These are phyloP conservation scores for Arbacia lixula DNA, from an alignment of 53 echinoderm and acorn worm genomes.

Conservation along the genomic window DNA sequence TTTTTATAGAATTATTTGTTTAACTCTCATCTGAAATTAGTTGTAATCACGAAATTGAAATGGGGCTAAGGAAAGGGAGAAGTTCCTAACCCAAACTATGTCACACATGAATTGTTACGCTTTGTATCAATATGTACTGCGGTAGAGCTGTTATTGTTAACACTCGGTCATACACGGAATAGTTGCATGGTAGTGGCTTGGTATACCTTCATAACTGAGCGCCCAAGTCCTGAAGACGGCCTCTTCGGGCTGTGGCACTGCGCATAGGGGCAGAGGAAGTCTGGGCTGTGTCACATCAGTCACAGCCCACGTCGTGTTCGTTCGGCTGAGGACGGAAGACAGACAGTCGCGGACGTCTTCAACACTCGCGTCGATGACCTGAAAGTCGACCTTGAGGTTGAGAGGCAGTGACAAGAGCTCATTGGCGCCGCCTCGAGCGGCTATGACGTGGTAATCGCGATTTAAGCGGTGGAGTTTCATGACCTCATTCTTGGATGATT, in stretches of 20 bases:
- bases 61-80: no score
- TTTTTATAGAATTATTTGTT: no score
- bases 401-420: conserved; percentile 18
- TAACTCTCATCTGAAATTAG: no score
- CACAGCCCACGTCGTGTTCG: conserved; percentile 27
- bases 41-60: no score
- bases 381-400: neutral
- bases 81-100: no score
- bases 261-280: neutral
- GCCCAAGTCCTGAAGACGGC: conserved; percentile 20
- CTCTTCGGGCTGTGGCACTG: conserved; percentile 22
- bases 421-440: conserved; percentile 5
- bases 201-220: conserved; percentile 37
- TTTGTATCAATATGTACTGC: no score
- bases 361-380: neutral
- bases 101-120: no score
- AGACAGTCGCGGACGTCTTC: neutral
- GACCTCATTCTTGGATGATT: conserved; percentile 18
- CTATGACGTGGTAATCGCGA: conserved; percentile 36
- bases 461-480: conserved; percentile 15
- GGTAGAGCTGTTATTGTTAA: no score
- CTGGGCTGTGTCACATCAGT: conserved; percentile 12
- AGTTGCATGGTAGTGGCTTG: no score
- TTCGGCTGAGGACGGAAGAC: conserved; percentile 21
- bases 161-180: no score